These are phyloP conservation scores for Eidolon dupreanum DNA, from an alignment of 2,797 vertebrate species.

Conservation along the genomic window DNA sequence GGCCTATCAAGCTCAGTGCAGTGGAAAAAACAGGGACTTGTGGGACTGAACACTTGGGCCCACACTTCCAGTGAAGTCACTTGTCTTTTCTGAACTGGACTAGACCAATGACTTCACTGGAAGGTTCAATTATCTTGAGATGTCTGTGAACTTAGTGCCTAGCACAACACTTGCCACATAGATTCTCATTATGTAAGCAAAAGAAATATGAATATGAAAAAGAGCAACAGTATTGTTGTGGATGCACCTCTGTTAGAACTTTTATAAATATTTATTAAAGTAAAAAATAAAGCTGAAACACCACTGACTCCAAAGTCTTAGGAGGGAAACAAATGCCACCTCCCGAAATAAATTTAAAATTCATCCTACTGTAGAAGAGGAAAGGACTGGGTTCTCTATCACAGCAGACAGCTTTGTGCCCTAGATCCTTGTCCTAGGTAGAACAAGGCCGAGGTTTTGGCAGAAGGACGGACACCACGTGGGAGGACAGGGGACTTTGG, in stretches of 20 bases:
- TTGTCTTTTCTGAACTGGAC: background rate
- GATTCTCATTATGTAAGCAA: conserved; percentile 12
- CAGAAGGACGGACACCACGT: conserved; percentile 44
- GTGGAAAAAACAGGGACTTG: background rate
- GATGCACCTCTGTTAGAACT: background rate
- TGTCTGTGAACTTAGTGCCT: background rate
- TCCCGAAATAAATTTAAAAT: background rate
- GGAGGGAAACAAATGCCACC: background rate
- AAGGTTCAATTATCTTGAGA: background rate
- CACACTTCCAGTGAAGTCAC: background rate
- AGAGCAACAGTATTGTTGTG: background rate
- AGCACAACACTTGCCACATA: background rate
- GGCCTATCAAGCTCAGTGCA: background rate
- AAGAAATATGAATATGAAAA: background rate
- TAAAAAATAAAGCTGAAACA: background rate
- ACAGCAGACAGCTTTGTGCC: conserved; percentile 46
- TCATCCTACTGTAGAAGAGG: background rate
- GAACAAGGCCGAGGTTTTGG: conserved; percentile 50
- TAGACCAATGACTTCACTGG: no score
- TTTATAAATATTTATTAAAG: background rate
- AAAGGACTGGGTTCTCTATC: background rate
- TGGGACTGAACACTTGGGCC: background rate
- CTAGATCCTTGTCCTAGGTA: conserved; percentile 63
- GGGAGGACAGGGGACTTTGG: background rate
- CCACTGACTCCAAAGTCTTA: background rate